A percentile compares a stretch with the other conserved stretches of the same genome.
Evolutionary conservation across 2,888 invertebrate species (phyloP).

Genomic region (Machimus atricapillus): DNA sequence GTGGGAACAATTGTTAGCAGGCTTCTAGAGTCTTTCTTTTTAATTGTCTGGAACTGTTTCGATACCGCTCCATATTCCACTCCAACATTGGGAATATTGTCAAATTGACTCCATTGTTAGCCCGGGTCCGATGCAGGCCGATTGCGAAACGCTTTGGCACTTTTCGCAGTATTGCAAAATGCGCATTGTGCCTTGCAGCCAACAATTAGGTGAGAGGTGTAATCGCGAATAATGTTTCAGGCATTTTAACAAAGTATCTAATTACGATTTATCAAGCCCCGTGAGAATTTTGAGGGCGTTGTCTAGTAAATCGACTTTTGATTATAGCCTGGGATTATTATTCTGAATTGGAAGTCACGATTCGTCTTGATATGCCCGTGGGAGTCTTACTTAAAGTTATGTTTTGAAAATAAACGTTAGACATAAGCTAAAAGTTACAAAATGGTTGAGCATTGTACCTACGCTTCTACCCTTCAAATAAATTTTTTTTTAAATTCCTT

Average conservation of each 20-base stretch:
- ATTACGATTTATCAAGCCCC: not conserved
- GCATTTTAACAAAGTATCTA: not conserved
- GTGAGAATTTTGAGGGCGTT: not conserved
- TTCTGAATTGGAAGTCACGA: not conserved
- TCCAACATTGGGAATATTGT: not conserved
- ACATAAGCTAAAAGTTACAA: no score
- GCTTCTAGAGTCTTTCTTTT: not conserved
- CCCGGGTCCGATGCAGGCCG: not conserved
- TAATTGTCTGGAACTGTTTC: not conserved
- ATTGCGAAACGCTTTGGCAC: not conserved
- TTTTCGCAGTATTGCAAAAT: not conserved
- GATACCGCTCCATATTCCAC: not conserved
- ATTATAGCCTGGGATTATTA: not conserved
- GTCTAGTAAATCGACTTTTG: not conserved
- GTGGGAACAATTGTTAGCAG: not conserved
- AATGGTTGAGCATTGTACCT: no score
- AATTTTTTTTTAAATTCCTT: no score
- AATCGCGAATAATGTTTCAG: not conserved
- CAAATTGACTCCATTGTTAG: not conserved
- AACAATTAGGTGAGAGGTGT: not conserved
- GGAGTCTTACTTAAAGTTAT: not conserved
- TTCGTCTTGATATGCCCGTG: not conserved
- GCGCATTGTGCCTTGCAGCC: not conserved
- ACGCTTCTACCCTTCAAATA: no score
- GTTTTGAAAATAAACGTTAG: not conserved